Conservation (phyloP, 2,797 vertebrate species). For the Tachyglossus aculeatus region DNA sequence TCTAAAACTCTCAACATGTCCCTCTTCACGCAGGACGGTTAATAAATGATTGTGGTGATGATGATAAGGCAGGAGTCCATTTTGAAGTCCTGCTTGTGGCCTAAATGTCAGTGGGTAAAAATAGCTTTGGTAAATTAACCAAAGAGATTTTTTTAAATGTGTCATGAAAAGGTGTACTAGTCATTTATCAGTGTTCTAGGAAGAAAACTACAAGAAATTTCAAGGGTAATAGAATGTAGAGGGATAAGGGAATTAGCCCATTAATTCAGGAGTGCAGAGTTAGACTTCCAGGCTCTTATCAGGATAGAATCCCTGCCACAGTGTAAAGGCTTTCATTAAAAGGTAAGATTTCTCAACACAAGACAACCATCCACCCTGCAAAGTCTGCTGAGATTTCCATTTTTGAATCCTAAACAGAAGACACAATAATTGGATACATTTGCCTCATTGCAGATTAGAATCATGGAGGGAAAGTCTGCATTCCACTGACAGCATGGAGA, state of each 20-base stretch:
- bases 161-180: constrained; percentile 18
- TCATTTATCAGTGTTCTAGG: background rate
- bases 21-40: no score
- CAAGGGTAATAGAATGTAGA: constrained; percentile 1
- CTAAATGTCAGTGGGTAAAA: background rate
- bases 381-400: background rate
- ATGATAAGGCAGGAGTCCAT: constrained; percentile 17
- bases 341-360: background rate
- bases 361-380: background rate
- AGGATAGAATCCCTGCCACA: no score
- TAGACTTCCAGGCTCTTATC: background rate
- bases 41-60: no score
- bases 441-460: background rate
- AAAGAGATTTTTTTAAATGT: constrained; percentile 11
- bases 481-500: background rate
- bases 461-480: background rate
- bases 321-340: constrained; percentile 3
- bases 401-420: background rate
- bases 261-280: background rate
- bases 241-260: constrained; percentile 1
- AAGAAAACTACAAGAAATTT: constrained; percentile 7
- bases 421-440: background rate
- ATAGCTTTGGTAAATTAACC: background rate
- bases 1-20: no score
- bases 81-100: background rate